A percentile compares a stretch with the other conserved stretches of the same genome.
Conservation (phyloP, 2,797 vertebrate genomes). For the Chromobotia macracanthus region DNA sequence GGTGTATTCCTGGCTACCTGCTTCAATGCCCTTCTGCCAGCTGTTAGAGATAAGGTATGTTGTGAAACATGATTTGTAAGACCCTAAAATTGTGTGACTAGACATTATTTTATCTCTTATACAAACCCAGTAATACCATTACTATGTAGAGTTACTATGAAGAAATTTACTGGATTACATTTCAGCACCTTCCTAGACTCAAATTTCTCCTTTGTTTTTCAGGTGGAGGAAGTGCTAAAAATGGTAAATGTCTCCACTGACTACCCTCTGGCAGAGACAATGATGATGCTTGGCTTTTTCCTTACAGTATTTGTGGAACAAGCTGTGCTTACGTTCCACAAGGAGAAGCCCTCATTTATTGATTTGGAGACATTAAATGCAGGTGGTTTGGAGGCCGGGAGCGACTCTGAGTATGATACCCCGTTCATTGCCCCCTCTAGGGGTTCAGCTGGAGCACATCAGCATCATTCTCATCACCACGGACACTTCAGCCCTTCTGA, state of each 20-base stretch:
- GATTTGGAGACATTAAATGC: slow-evolving; percentile 92
- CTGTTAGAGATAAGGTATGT: slow-evolving; percentile 81
- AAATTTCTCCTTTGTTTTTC: slow-evolving; percentile 44
- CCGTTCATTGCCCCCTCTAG: slow-evolving; percentile 80
- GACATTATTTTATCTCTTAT: no score
- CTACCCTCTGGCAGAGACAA: slow-evolving; percentile 90
- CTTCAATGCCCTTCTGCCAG: slow-evolving; percentile 86
- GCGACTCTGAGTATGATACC: slow-evolving; percentile 91
- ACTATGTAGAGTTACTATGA: slow-evolving; percentile 6
- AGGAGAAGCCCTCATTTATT: slow-evolving; percentile 89
- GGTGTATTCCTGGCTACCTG: slow-evolving; percentile 93
- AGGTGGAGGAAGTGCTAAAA: slow-evolving; percentile 81
- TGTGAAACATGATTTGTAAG: neutral
- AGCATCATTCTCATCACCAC: slow-evolving; percentile 61
- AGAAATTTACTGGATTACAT: neutral
- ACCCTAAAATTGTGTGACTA: neutral
- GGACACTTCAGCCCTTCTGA: slow-evolving; percentile 71
- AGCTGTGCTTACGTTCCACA: slow-evolving; percentile 84
- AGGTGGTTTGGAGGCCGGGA: slow-evolving; percentile 85
- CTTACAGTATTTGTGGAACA: slow-evolving; percentile 90
- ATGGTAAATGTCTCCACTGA: slow-evolving; percentile 76
- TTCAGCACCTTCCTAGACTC: neutral
- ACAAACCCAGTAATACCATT: neutral
- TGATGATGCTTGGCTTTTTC: slow-evolving; percentile 91
- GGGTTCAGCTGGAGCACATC: slow-evolving; percentile 33